phyloP scores from a whole-genome alignment of 1,140 invertebrate species.

The Ctenoplectra terminalis region DNA sequence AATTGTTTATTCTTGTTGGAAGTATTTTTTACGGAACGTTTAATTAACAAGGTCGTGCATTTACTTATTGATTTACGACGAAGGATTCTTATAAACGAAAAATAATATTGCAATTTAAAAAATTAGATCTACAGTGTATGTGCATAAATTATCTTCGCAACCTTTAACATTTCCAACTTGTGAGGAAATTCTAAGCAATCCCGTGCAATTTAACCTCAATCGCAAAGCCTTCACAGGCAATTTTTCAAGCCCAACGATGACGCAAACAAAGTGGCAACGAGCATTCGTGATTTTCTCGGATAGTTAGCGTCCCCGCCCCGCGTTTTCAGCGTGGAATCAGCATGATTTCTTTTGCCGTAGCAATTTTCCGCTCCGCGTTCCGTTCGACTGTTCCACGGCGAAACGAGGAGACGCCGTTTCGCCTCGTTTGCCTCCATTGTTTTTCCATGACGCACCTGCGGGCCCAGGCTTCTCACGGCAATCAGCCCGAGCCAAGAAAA shows the following conservation, averaged over 20 bases:
- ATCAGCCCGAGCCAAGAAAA: slow-evolving; percentile 15
- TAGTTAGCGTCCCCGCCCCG: slow-evolving; percentile 12
- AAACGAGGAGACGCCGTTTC: slow-evolving; percentile 18
- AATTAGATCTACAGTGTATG: no score
- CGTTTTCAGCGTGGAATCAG: slow-evolving; percentile 24
- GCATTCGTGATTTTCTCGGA: slow-evolving; percentile 5
- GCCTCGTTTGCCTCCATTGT: slow-evolving; percentile 50
- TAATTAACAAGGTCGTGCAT: no score
- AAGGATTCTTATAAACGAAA: no score
- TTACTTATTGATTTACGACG: no score
- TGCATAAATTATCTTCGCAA: no score
- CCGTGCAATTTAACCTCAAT: neutral
- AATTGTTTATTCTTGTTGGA: no score
- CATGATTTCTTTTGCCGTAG: slow-evolving; percentile 21
- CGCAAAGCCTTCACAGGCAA: neutral
- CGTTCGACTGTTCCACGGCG: neutral
- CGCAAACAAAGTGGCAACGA: neutral
- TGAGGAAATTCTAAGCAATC: neutral
- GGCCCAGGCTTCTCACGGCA: slow-evolving; percentile 19
- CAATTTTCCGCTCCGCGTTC: slow-evolving; percentile 32
- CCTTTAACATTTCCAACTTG: no score
- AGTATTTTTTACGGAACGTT: no score
- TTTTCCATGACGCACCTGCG: slow-evolving; percentile 28
- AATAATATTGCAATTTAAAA: no score
- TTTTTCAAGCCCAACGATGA: neutral